Evolutionary conservation across 92 coral and sea anemone genomes (phyloP), one percentile per base, ranked within the genome.

Genomic region (Epizoanthus ramosus): DNA sequence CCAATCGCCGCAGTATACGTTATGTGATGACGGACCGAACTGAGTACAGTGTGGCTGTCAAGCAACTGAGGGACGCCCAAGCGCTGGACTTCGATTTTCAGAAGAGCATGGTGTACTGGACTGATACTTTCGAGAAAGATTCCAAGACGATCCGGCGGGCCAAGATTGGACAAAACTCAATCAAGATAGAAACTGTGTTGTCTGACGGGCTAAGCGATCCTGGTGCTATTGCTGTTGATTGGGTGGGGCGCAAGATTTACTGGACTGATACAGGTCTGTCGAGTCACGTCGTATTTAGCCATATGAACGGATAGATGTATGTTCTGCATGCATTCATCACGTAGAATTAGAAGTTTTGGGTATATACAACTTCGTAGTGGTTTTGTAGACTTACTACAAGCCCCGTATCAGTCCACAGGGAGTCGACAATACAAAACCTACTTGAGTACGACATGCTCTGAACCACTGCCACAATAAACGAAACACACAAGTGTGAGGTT

Each of bases 181-280:
- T 85, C 63, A 80, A 89, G 70, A 86, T 84, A 8, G 83, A 79
- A 31, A 89, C 90, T 68, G 90, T 93, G 3, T 54, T 94, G 37
- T 82, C 88, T 0, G 54, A 80, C 8, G 95, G 90, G 31, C 71
- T 92, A 22, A 87, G 47, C 4, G 47, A 76, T 16, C 81, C 97
- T 10, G 89, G 90, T 14, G 89, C 90, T 41, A 85, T 97, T 35
- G 99, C 99, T 39, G 89, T 97, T 81, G 99, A 97, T 69, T 97
- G 99, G 99, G 92, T 92, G 60, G 96, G 98, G 8, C 86, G 91
- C 75, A 97, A 97, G 80, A 84, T 97, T 12, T 97, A 97, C 72
- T 97, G 99, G 99, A 91, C 97, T 57, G 92, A 87, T 57, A 81
- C 88, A 71, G 98, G 98, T 80, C 22, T 1, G 74, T 6, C 21